A percentile compares a stretch with the other conserved stretches of the same genome.
These are phyloP conservation scores for Ageneiosus marmoratus DNA, from an alignment of 2,113 vertebrate genomes.

Conservation along the genomic window DNA sequence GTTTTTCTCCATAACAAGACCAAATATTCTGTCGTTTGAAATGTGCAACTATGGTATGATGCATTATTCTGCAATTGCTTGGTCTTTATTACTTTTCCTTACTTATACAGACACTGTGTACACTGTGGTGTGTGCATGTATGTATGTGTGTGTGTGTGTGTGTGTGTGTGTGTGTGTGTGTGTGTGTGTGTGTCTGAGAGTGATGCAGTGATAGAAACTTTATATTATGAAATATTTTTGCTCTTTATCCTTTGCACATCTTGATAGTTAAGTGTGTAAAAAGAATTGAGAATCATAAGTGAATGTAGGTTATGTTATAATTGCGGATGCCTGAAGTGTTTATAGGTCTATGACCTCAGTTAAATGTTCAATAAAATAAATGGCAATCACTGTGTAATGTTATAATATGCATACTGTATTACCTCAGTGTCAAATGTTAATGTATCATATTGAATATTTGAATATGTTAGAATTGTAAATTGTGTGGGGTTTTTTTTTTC, in stretches of 20 bases:
- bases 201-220: not conserved
- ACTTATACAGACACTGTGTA: not conserved
- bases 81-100: not conserved
- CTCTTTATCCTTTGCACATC: conserved; percentile 61
- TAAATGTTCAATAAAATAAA: conserved; percentile 55
- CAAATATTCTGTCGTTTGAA: conserved; percentile 24
- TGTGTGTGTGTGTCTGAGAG: not conserved
- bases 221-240: conserved; percentile 15
- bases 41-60: conserved; percentile 18
- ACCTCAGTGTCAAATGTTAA: not conserved
- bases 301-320: conserved; percentile 21
- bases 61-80: not conserved
- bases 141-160: not conserved
- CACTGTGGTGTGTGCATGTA: not conserved
- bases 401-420: conserved; percentile 11
- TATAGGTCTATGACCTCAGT: conserved; percentile 23
- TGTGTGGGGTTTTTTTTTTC: not conserved
- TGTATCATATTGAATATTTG: not conserved
- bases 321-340: not conserved
- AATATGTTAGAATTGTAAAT: not conserved
- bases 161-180: not conserved
- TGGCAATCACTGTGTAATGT: conserved; percentile 64
- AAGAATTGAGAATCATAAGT: conserved; percentile 34
- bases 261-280: conserved; percentile 36
- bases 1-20: not conserved